A percentile compares a stretch with the other conserved stretches of the same genome.
Evolutionary conservation across 2,888 invertebrate genomes (phyloP).

Genomic region (Apamea crenata): DNA sequence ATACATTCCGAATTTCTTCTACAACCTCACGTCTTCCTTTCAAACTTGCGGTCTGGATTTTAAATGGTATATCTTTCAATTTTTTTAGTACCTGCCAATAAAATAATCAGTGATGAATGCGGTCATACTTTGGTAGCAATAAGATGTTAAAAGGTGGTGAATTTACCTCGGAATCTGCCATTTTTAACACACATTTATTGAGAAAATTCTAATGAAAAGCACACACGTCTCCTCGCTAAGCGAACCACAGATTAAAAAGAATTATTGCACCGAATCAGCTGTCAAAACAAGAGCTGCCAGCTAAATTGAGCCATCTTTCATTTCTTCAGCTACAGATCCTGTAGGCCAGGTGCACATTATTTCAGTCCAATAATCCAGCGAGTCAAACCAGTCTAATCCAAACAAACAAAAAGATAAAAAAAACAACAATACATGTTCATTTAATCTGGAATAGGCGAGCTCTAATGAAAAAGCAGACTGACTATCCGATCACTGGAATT

Average conservation of each 20-base stretch:
- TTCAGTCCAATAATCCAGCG: not conserved
- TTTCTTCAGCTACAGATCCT: not conserved
- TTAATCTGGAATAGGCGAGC: not conserved
- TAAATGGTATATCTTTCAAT: conserved; percentile 93
- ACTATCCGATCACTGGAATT: too few relatives aligned
- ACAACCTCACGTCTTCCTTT: conserved; percentile 93
- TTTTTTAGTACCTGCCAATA: conserved; percentile 91
- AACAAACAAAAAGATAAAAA: not conserved
- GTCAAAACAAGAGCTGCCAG: conserved; percentile 57
- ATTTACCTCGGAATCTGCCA: conserved; percentile 93
- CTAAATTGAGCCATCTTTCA: not conserved
- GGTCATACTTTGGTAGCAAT: conserved; percentile 36
- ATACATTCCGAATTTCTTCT: conserved; percentile 92
- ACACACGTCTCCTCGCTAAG: conserved; percentile 77
- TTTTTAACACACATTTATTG: conserved; percentile 87
- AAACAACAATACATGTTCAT: not conserved
- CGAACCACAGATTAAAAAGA: conserved; percentile 73
- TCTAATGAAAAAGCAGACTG: too few relatives aligned
- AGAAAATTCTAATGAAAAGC: conserved; percentile 68
- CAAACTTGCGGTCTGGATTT: conserved; percentile 93
- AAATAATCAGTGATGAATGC: conserved; percentile 59
- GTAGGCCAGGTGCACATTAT: not conserved
- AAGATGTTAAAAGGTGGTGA: conserved; percentile 30
- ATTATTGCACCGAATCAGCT: conserved; percentile 48
- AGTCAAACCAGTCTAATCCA: not conserved